phyloP scores from a whole-genome alignment of 2,888 invertebrate species.

The Calliopum simillimum region DNA sequence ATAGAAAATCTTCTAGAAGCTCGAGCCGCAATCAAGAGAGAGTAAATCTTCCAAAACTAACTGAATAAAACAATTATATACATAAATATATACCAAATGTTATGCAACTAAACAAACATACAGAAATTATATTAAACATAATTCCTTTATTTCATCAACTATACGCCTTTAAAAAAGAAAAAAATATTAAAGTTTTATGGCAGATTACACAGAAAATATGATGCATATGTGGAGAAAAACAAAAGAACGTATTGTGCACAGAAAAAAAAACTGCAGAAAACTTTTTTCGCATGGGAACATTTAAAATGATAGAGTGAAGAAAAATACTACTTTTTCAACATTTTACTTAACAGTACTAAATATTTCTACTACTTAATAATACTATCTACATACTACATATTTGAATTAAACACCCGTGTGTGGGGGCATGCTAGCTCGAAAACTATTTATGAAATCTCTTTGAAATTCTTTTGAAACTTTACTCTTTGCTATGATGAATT shows the following conservation, averaged over 20 bases:
- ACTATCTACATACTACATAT: neutral
- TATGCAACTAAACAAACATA: constrained; percentile 11
- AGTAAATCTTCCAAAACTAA: constrained; percentile 51
- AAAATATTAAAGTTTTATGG: constrained; percentile 33
- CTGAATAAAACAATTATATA: too few relatives aligned
- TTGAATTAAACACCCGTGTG: too few relatives aligned
- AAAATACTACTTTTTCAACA: neutral
- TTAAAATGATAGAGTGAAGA: constrained; percentile 5
- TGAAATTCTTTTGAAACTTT: neutral
- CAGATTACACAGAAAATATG: neutral
- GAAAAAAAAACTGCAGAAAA: constrained; percentile 3
- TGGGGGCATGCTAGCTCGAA: neutral
- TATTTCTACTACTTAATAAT: constrained; percentile 12
- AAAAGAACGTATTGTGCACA: neutral
- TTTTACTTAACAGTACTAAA: neutral
- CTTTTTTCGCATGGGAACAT: constrained; percentile 29
- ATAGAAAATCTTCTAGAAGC: constrained; percentile 79
- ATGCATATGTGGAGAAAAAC: neutral
- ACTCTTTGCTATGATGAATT: neutral
- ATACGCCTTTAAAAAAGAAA: constrained; percentile 32
- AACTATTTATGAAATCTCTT: neutral
- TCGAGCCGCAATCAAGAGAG: constrained; percentile 70
- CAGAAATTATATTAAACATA: neutral
- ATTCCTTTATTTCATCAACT: neutral
- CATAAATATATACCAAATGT: constrained; percentile 1